Evolutionary conservation across 2,113 vertebrate species (phyloP).

Genomic region (Suricata suricatta): DNA sequence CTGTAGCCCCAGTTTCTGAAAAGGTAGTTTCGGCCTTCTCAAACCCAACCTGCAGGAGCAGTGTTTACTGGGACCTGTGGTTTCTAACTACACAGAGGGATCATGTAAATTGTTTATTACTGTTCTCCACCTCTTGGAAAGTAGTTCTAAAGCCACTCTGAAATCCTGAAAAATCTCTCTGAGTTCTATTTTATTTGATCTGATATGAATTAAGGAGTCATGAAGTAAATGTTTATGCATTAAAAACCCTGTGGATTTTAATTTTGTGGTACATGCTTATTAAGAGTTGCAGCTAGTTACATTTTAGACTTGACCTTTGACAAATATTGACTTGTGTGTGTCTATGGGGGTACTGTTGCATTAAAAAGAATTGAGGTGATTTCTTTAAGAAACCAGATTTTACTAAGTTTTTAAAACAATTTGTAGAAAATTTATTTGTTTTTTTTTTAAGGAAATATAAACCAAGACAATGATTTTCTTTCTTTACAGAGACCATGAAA

Average conservation of each 20-base stretch:
- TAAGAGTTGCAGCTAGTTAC: not conserved
- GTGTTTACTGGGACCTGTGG: not conserved
- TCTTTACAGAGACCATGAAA: slow-evolving; percentile 79
- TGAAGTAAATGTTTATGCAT: not conserved
- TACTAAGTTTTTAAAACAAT: slow-evolving; percentile 40
- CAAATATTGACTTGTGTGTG: not conserved
- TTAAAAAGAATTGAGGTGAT: slow-evolving; percentile 51
- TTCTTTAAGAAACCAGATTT: slow-evolving; percentile 49
- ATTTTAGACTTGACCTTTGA: slow-evolving; percentile 6
- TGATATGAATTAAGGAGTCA: not conserved
- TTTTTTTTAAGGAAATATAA: slow-evolving; percentile 72
- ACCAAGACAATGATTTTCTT: slow-evolving; percentile 80
- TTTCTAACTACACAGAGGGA: not conserved
- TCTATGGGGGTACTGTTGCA: not conserved
- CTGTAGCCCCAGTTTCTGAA: not conserved
- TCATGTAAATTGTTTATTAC: slow-evolving; percentile 3
- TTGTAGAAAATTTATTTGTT: slow-evolving; percentile 62
- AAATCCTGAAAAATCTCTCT: not conserved
- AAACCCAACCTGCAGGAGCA: not conserved
- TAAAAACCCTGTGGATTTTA: slow-evolving; percentile 46
- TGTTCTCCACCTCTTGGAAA: not conserved
- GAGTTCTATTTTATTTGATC: not conserved
- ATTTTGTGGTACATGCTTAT: not conserved
- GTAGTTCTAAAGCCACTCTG: not conserved
- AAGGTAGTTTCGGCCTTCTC: not conserved